Evolutionary conservation across 2,797 vertebrate genomes (phyloP).

Genomic region (Pangasius djambal): DNA sequence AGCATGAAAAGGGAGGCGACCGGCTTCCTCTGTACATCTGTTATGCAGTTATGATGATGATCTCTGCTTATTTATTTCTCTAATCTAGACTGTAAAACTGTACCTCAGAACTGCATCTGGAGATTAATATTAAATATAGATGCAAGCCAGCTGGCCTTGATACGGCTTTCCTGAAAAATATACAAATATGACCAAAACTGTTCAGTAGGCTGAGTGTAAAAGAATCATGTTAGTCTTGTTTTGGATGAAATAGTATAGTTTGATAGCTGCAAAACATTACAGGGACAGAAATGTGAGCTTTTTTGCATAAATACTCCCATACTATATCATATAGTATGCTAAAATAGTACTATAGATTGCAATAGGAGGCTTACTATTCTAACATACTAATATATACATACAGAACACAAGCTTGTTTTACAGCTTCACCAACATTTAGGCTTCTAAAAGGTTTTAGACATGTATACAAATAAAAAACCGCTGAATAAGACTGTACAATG

Average conservation of each 20-base stretch:
- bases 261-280: neutral
- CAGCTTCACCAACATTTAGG: neutral
- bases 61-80: conserved; percentile 11
- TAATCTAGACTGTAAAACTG: neutral
- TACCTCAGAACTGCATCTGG: neutral
- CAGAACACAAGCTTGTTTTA: neutral
- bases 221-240: neutral
- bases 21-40: neutral
- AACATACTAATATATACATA: neutral
- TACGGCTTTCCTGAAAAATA: neutral
- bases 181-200: neutral
- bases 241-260: neutral
- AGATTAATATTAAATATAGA: neutral
- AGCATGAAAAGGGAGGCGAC: neutral
- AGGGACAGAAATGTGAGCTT: neutral
- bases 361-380: neutral
- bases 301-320: neutral
- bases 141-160: neutral
- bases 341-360: neutral
- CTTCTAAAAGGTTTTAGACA: neutral
- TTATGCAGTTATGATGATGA: neutral
- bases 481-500: neutral
- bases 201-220: neutral
- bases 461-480: neutral
- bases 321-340: neutral